A percentile compares a stretch with the other conserved stretches of the same genome.
These are phyloP conservation scores for Acanthornis magna DNA, from an alignment of 2,797 vertebrate species.

Conservation along the genomic window DNA sequence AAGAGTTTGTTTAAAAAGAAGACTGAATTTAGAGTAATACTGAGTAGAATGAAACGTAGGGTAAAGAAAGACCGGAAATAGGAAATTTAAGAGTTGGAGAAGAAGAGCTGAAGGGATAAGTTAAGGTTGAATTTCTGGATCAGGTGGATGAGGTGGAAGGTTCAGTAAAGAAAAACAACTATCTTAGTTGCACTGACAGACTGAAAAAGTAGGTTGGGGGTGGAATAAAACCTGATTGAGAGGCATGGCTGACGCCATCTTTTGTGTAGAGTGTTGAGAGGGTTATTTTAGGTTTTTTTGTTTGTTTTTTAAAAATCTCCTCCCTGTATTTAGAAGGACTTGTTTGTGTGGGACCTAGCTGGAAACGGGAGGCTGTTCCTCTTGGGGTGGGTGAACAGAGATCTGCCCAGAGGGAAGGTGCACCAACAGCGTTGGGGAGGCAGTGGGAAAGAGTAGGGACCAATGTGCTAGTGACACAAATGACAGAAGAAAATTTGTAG, in stretches of 20 bases:
- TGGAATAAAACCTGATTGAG: neutral
- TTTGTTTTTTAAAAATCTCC: neutral
- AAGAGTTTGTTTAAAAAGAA: neutral
- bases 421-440: neutral
- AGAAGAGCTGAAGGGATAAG: neutral
- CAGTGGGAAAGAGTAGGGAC: neutral
- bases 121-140: neutral
- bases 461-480: neutral
- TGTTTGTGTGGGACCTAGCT: neutral
- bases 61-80: neutral
- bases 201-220: neutral
- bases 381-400: neutral
- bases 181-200: neutral
- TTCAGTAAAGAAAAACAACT: neutral
- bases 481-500: neutral
- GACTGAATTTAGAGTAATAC: neutral
- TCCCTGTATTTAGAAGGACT: neutral
- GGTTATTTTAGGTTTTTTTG: fast-evolving
- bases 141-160: neutral
- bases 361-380: neutral
- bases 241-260: neutral
- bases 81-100: neutral
- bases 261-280: neutral
- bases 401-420: neutral
- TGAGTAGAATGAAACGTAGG: neutral